A percentile compares a stretch with the other conserved stretches of the same genome.
Evolutionary conservation across 2,113 vertebrate genomes (phyloP).

Genomic region (Tetraodon nigroviridis): DNA sequence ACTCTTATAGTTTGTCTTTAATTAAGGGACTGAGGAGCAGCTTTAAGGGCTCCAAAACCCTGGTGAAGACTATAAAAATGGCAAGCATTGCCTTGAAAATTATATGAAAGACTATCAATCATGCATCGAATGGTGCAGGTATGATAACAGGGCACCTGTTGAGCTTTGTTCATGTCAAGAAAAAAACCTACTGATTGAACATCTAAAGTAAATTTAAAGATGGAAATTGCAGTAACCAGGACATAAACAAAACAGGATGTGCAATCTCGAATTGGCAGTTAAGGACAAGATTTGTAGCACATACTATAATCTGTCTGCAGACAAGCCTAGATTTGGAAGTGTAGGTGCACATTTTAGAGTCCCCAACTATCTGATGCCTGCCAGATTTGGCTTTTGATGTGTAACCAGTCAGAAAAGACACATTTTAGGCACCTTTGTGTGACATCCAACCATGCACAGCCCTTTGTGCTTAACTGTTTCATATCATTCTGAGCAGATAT

Average conservation of each 20-base stretch:
- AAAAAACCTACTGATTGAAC: too few species aligned
- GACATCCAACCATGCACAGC: too few species aligned
- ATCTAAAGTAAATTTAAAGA: too few species aligned
- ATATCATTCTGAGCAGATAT: constrained; percentile 15
- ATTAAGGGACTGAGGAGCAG: background rate
- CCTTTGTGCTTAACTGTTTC: background rate
- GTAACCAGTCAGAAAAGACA: background rate
- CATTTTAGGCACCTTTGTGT: too few species aligned
- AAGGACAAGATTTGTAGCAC: constrained; percentile 1
- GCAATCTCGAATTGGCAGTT: constrained; percentile 14
- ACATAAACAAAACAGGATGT: background rate
- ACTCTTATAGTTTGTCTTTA: background rate
- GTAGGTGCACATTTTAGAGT: constrained; percentile 16
- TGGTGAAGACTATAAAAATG: too few species aligned
- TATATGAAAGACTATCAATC: too few species aligned
- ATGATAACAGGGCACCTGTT: too few species aligned
- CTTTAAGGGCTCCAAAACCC: background rate
- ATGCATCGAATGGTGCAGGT: too few species aligned
- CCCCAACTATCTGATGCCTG: constrained; percentile 1
- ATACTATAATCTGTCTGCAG: constrained; percentile 21
- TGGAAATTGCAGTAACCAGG: background rate
- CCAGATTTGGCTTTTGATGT: background rate
- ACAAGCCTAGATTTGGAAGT: constrained; percentile 11
- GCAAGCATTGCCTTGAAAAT: too few species aligned
- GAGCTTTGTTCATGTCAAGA: too few species aligned